Evolutionary conservation across 2,888 invertebrate species (phyloP), one percentile per base, ranked within the genome.

Genomic region (Euproctis similis): DNA sequence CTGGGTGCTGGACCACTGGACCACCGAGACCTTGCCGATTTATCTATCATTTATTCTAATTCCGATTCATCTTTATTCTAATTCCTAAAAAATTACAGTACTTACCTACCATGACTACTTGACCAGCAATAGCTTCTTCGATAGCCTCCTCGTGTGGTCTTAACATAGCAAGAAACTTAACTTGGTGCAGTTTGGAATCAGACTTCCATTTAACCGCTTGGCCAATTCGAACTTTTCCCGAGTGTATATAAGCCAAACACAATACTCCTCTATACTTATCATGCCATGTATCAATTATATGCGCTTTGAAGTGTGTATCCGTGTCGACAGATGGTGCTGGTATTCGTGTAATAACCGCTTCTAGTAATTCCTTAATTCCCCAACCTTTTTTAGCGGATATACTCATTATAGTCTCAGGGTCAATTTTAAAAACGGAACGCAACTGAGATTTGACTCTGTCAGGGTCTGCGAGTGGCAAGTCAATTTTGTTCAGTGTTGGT

Each of bases 401-500:
- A 72, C 89, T 91, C 31, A 97, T 60, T 5, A 97, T 89, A 25
- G 89, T 87, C 0, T 87, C 68, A 1, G 89, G 82, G 0, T 92
- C 87, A 39, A 98, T 92, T 44, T 91, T 92, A 72, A 98, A 98
- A 8, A 98, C 70, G 1, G 87, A 87, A 30, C 92, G 76, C 38
- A 98, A 66, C 63, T 98, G 97, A 20, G 87, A 78, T 42, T 89
- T 87, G 0, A 96, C 95, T 53, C 87, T 87, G 0, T 94, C 93
- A 3, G 97, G 95, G 62, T 96, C 84, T 0, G 97, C 97, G 69
- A 93, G 89, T 50, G 95, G 95, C 30, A 98, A 86, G 69, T 99
- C 98, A 31, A 98, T 95, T 86, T 99, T 99, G 76, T 98, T 99
- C 17, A 99, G 82, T 1, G 96, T 96, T 1, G 98, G 97, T 55